Evolutionary conservation across 2,113 vertebrate species (phyloP).

Genomic region (Terrapene triunguis): DNA sequence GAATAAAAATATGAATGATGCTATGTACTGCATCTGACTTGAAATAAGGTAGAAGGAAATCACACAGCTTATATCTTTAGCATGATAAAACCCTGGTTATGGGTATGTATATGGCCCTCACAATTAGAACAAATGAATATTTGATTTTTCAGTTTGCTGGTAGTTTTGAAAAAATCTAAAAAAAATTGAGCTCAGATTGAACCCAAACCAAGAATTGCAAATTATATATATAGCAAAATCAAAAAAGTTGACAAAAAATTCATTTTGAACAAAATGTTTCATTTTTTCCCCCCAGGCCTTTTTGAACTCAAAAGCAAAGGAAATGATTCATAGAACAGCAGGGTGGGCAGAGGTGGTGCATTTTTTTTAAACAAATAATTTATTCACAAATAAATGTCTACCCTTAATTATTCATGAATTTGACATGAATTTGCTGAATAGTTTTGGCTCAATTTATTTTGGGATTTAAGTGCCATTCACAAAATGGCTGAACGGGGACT

Average conservation of each 20-base stretch:
- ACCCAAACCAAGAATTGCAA: neutral
- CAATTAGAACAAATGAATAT: neutral
- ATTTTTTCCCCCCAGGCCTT: neutral
- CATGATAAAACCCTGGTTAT: neutral
- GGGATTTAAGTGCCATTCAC: neutral
- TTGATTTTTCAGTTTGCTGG: neutral
- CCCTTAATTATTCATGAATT: neutral
- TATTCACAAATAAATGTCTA: neutral
- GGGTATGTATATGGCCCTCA: neutral
- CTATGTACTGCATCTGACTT: neutral
- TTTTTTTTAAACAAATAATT: neutral
- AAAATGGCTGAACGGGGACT: neutral
- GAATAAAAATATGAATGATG: conserved; percentile 44
- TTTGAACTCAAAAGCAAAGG: neutral
- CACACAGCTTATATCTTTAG: accelerated
- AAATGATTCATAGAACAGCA: neutral
- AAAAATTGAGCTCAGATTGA: neutral
- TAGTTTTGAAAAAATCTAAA: neutral
- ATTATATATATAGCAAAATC: too few species aligned
- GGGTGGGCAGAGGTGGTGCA: too few species aligned
- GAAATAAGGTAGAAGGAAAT: neutral
- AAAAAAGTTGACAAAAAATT: neutral
- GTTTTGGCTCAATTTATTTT: neutral
- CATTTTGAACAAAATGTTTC: neutral
- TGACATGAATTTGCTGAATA: neutral